A percentile compares a stretch with the other conserved stretches of the same genome.
phyloP scores from a whole-genome alignment of 2,888 invertebrate genomes.

The Mythimna vitellina region DNA sequence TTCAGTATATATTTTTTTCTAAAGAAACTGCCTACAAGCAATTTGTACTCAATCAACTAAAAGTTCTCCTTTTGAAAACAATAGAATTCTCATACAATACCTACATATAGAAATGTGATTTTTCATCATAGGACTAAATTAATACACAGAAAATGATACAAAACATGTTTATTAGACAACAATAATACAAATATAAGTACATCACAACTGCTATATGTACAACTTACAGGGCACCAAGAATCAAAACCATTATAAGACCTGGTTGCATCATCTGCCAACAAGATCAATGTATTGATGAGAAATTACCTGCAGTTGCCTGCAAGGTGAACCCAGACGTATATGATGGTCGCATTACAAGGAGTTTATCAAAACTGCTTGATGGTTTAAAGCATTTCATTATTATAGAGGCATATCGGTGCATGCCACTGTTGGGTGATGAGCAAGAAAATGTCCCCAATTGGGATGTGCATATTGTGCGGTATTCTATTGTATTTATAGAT shows the following conservation, averaged over 20 bases:
- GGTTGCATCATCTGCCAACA: constrained; percentile 66
- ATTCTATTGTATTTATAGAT: constrained; percentile 74
- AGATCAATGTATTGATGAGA: constrained; percentile 65
- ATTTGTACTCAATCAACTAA: background rate
- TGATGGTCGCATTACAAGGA: constrained; percentile 72
- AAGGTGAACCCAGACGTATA: constrained; percentile 13
- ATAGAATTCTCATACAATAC: background rate
- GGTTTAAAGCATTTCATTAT: constrained; percentile 72
- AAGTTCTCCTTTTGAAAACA: background rate
- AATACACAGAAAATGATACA: constrained; percentile 44
- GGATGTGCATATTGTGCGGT: constrained; percentile 82
- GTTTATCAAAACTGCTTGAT: constrained; percentile 68
- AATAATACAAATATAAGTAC: constrained; percentile 83
- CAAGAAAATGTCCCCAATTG: constrained; percentile 77
- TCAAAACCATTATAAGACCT: constrained; percentile 58
- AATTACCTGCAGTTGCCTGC: constrained; percentile 11
- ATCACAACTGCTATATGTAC: constrained; percentile 70
- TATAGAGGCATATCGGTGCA: constrained; percentile 82
- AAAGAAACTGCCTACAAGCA: too few relatives aligned
- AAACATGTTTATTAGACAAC: constrained; percentile 78
- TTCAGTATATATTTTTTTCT: background rate
- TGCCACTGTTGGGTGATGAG: constrained; percentile 84
- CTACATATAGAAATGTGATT: background rate
- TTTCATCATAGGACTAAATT: constrained; percentile 9
- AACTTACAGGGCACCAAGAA: constrained; percentile 72